Base-by-base conservation (phyloP, 2,797 vertebrate genomes). In the Echeneis naucrates region DNA sequence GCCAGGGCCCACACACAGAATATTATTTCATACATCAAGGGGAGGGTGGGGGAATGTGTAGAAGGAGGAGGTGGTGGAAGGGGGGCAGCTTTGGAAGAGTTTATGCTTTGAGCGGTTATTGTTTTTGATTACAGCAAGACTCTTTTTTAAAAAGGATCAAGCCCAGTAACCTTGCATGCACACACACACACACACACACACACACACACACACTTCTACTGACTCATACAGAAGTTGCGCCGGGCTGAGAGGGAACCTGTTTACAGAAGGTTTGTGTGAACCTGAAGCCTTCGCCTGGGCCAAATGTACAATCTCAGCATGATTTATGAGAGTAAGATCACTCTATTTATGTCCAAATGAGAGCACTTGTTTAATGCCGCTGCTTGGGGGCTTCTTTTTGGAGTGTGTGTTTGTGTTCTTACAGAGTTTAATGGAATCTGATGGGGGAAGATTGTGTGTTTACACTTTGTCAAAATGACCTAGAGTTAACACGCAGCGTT, bases 1-100 rank as follows among this genome's bases (percentile, higher is more conserved):
- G 89, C 83, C 78, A 27, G 92, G 95, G 97, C 96, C 97, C 97
- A 99, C 98, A 97, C 97, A 98, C 97, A 95, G 96, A 97, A 97
- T 95, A 95, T 95, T 95, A 96, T 96, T 98, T 96, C 96, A 96
- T 97, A 97, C 95, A 96, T 96, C 92, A 88, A 90, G 87, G 75
- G 62, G 55, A 75, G 73, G 73, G 71, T 55, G 62, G 63, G 51
- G 35, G 65, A 23, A 24, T 50, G 65, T n/a, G 19, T n/a, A 27
- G 51, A 4, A 5, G 61, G 65, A 16, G 60, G 37, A 13, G 37
- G 37, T 38, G 38, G 38, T 17, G n/a, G 65, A n/a, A n/a, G 75
- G 38, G 27, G 27, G 77, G 65, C 55, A 56, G 59, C 94, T 94
- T 94, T 95, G 93, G 93, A 93, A 94, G 96, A 96, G 95, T 94